A percentile compares a stretch with the other conserved stretches of the same genome.
These are phyloP conservation scores for Heteromyza rotundicornis DNA, from an alignment of 2,888 invertebrate genomes.

Conservation along the genomic window DNA sequence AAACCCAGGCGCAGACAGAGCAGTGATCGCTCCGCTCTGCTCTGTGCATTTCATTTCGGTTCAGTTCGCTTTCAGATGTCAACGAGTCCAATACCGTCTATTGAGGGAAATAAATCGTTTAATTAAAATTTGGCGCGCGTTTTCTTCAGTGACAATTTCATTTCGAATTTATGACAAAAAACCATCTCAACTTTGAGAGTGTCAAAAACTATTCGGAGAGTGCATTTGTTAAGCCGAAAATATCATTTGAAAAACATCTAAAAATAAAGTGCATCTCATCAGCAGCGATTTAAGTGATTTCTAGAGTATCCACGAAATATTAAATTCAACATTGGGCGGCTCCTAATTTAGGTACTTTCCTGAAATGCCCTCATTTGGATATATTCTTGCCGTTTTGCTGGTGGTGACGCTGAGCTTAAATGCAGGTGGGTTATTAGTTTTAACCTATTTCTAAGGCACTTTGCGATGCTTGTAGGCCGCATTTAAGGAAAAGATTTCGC, in stretches of 20 bases:
- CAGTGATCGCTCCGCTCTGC: background rate
- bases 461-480: no score
- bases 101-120: background rate
- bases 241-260: background rate
- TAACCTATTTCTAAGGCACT: no score
- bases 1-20: background rate
- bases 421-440: slow-evolving; percentile 48
- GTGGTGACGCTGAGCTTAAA: slow-evolving; percentile 40
- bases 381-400: slow-evolving; percentile 34
- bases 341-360: no score
- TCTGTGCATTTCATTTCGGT: background rate
- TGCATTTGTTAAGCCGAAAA: background rate
- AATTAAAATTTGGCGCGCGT: slow-evolving; percentile 17
- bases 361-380: slow-evolving; percentile 40
- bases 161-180: no score
- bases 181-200: background rate
- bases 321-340: no score
- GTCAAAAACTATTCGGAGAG: background rate
- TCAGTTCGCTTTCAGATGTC: slow-evolving; percentile 25
- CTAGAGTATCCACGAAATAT: no score
- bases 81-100: slow-evolving; percentile 16
- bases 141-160: background rate
- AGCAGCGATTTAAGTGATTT: no score
- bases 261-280: slow-evolving; percentile 1
- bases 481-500: background rate